phyloP scores from a whole-genome alignment of 2,113 vertebrate genomes.

The Perca flavescens region DNA sequence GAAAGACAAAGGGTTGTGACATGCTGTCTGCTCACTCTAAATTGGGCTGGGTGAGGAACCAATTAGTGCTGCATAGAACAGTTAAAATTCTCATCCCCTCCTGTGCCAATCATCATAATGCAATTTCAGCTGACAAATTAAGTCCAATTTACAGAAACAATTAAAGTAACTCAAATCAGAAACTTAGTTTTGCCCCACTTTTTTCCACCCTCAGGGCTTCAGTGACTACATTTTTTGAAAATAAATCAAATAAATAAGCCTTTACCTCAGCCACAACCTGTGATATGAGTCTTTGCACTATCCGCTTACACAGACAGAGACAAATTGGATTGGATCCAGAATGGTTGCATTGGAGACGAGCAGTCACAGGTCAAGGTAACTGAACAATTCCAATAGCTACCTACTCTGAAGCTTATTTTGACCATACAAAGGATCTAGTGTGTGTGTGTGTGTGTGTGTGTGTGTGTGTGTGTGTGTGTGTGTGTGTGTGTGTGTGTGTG shows the following conservation, averaged over 20 bases:
- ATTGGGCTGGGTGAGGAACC: constrained; percentile 65
- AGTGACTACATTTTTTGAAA: neutral
- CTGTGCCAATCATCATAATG: constrained; percentile 83
- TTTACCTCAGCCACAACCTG: constrained; percentile 16
- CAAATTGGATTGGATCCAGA: constrained; percentile 51
- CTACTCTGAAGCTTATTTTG: constrained; percentile 57
- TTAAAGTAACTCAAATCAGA: constrained; percentile 64
- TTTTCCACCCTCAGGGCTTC: constrained; percentile 5
- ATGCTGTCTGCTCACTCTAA: constrained; percentile 57
- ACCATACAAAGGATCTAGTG: constrained; percentile 51
- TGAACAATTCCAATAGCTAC: constrained; percentile 47
- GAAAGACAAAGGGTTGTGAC: constrained; percentile 55
- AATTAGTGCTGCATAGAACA: constrained; percentile 67
- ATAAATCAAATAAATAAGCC: constrained; percentile 28
- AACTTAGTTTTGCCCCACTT: neutral
- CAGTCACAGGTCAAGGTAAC: constrained; percentile 44
- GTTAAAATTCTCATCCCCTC: constrained; percentile 64
- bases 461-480: constrained; percentile 30
- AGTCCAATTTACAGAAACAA: constrained; percentile 75
- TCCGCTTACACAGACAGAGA: constrained; percentile 16
- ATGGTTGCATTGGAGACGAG: constrained; percentile 43
- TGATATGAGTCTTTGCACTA: constrained; percentile 31
- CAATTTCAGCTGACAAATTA: constrained; percentile 77
- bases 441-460: constrained; percentile 4
- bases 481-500: constrained; percentile 23